These are phyloP conservation scores for Anoura caudifer DNA, from an alignment of 2,113 vertebrate genomes.

Conservation along the genomic window DNA sequence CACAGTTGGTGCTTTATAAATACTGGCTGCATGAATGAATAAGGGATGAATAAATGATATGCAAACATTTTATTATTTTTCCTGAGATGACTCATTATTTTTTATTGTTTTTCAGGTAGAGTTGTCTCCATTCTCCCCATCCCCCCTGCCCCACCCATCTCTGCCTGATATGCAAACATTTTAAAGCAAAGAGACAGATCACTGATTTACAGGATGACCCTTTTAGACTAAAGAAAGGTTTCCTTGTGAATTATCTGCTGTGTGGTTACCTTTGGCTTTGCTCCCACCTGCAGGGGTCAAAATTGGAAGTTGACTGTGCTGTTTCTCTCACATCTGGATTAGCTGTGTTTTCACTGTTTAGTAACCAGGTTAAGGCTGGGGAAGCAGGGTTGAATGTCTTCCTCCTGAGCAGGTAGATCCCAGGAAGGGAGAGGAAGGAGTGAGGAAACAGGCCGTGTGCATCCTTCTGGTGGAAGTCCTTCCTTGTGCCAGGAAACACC, in stretches of 20 bases:
- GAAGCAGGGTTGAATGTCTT: background rate
- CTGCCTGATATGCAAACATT: background rate
- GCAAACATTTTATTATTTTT: background rate
- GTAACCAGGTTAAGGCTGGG: background rate
- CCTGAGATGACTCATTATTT: too few species aligned
- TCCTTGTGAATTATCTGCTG: background rate
- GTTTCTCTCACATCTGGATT: background rate
- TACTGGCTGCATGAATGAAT: background rate
- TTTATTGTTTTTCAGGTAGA: too few species aligned
- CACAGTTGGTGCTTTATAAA: background rate
- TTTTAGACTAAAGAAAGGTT: background rate
- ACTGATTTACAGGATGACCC: fast-evolving
- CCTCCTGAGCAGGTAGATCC: background rate
- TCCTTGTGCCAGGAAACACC: background rate
- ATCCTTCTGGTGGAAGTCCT: background rate
- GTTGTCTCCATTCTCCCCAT: too few species aligned
- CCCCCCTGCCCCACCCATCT: too few species aligned
- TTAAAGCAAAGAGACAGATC: background rate
- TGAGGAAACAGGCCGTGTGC: background rate
- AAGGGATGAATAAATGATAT: background rate
- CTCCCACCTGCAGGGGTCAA: too few species aligned
- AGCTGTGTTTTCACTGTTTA: background rate
- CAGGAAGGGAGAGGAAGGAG: background rate
- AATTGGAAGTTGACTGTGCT: background rate
- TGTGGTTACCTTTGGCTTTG: background rate